A percentile compares a stretch with the other conserved stretches of the same genome.
Conservation (phyloP, 23 tunicate species). For the Styela clava region DNA sequence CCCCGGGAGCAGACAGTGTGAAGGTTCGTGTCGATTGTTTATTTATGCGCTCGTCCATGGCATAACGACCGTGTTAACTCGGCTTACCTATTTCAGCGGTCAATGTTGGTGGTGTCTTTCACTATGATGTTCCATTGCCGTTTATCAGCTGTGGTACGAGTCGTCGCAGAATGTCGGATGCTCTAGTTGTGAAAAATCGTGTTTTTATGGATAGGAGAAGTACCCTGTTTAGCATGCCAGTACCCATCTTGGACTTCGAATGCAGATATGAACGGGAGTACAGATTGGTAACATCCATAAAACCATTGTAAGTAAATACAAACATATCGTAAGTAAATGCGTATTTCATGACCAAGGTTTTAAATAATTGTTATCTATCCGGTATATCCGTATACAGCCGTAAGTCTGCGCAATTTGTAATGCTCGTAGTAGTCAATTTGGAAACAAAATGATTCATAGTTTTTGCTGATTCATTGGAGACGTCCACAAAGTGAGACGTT, state of each 20-base stretch:
- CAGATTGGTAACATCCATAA: constrained; percentile 19
- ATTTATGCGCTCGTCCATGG: background rate
- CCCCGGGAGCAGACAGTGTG: background rate
- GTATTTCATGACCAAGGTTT: too few relatives aligned
- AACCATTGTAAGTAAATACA: constrained; percentile 39
- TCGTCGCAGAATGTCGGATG: background rate
- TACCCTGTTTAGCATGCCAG: constrained; percentile 25
- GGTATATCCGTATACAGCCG: too few relatives aligned
- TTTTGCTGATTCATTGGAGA: too few relatives aligned
- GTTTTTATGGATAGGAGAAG: background rate
- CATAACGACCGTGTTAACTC: background rate
- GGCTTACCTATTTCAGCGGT: background rate
- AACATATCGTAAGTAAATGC: too few relatives aligned
- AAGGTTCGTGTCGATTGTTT: background rate
- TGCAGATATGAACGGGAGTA: constrained; percentile 31
- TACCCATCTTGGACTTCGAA: constrained; percentile 31
- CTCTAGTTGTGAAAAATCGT: background rate
- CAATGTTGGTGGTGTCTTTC: background rate
- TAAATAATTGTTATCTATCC: too few relatives aligned
- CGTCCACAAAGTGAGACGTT: too few relatives aligned
- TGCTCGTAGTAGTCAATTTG: too few relatives aligned
- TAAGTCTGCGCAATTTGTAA: too few relatives aligned
- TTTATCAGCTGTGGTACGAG: constrained; percentile 8
- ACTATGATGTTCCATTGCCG: constrained; percentile 7
- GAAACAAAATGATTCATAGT: too few relatives aligned